Evolutionary conservation across 2,888 invertebrate genomes (phyloP), one percentile per base, ranked within the genome.

Genomic region (Cynaeus angustus): DNA sequence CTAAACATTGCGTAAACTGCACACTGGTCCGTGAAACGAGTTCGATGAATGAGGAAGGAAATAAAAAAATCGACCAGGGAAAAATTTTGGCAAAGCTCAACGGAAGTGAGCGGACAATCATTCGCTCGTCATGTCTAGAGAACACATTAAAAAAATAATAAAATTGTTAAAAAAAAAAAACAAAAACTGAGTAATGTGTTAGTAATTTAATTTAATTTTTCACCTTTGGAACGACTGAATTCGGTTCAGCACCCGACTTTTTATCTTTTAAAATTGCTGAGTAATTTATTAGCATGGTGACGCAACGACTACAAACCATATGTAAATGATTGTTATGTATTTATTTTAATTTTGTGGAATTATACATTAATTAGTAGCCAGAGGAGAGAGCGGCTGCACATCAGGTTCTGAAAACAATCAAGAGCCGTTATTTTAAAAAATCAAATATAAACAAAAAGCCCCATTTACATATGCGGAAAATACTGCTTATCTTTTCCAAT

Each of bases 281-380:
- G 56, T 66, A 66, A 66, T 26, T 66, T 66, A 66, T 66, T 66
- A 66, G 56, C 66, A 66, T 56, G 56, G 45, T 66, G 66, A 66
- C 66, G 66, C 48, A 66, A 66, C 16, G 8, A 37, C 12, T 37
- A 56, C 30, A 64, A n/a, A 50, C 48, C 38, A 46, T 56, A 55
- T 65, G 53, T 41, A 65, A 65, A 65, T 64, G 12, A 53, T 16
- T 43, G n/a, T 46, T 61, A 30, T 61, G 56, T 46, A 61, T 61
- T 58, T 58, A 56, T 56, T 38, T 21, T 33, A 43, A 56, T 43
- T 56, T 21, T 21, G 16, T 56, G 38, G 26, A 28, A 56, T 38
- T 56, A 21, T 41, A 43, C 37, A 41, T 56, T 10, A 43, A 21
- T n/a, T 4, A 21, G 21, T 21, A n/a, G 43, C 56, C 38, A 21